Conservation (phyloP, 2,888 invertebrate genomes). For the Ganaspis brasiliensis region DNA sequence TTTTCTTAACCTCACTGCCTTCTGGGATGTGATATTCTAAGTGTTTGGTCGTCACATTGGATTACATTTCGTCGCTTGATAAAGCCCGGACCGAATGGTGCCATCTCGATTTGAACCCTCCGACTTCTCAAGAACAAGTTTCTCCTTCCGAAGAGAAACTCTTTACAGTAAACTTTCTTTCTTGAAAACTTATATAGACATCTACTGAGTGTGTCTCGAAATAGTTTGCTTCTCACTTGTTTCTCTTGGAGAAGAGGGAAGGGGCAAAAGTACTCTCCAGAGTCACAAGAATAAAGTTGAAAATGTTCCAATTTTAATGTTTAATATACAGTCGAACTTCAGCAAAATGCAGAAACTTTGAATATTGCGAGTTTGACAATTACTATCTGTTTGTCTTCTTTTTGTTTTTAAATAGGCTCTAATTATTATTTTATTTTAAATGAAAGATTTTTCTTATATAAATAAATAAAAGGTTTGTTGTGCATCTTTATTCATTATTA, state of each 20-base stretch:
- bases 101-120: constrained; percentile 21
- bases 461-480: too few species aligned
- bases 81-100: constrained; percentile 32
- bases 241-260: not conserved
- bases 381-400: not conserved
- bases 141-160: not conserved
- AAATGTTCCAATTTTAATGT: constrained; percentile 26
- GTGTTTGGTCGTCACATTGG: constrained; percentile 43
- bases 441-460: too few species aligned
- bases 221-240: constrained; percentile 33
- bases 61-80: constrained; percentile 44
- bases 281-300: constrained; percentile 31
- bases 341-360: not conserved
- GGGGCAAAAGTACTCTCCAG: not conserved
- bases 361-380: too few species aligned
- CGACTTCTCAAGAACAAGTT: constrained; percentile 1
- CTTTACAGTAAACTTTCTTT: constrained; percentile 6
- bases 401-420: too few species aligned
- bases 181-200: constrained; percentile 30
- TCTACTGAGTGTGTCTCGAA: constrained; percentile 12
- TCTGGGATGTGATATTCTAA: constrained; percentile 46
- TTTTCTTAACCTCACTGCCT: constrained; percentile 42
- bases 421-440: too few species aligned
- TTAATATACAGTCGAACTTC: constrained; percentile 16
- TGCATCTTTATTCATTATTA: too few species aligned